Evolutionary conservation across 2,113 vertebrate genomes (phyloP).

Genomic region (Ceuthmochares aereus): DNA sequence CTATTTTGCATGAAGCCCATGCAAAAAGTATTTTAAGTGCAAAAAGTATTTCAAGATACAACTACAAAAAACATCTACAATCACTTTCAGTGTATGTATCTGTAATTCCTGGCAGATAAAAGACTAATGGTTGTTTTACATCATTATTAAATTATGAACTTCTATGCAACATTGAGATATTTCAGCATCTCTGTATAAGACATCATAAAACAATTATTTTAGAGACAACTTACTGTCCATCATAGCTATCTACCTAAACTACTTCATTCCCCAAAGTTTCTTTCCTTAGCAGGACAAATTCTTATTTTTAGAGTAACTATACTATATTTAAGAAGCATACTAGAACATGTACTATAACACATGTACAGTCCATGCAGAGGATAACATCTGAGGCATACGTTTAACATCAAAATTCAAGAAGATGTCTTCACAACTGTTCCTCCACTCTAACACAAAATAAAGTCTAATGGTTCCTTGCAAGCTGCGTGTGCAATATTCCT

Average conservation of each 20-base stretch:
- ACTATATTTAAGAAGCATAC: background rate
- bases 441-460: background rate
- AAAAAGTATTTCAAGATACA: background rate
- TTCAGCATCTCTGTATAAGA: background rate
- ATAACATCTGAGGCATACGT: background rate
- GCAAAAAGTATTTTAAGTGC: background rate
- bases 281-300: background rate
- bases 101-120: background rate
- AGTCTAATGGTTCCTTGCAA: background rate
- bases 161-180: background rate
- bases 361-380: rapidly evolving
- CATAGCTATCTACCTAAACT: background rate
- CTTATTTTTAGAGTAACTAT: background rate
- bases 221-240: background rate
- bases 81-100: background rate
- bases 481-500: background rate
- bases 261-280: background rate
- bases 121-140: background rate
- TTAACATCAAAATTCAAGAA: background rate
- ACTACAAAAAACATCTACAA: background rate
- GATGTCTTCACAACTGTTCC: background rate
- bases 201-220: background rate
- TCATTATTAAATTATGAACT: background rate
- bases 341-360: background rate
- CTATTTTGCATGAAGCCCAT: background rate